Evolutionary conservation across 2,113 vertebrate genomes (phyloP), one percentile per base, ranked within the genome.

Genomic region (Hypomesus transpacificus): DNA sequence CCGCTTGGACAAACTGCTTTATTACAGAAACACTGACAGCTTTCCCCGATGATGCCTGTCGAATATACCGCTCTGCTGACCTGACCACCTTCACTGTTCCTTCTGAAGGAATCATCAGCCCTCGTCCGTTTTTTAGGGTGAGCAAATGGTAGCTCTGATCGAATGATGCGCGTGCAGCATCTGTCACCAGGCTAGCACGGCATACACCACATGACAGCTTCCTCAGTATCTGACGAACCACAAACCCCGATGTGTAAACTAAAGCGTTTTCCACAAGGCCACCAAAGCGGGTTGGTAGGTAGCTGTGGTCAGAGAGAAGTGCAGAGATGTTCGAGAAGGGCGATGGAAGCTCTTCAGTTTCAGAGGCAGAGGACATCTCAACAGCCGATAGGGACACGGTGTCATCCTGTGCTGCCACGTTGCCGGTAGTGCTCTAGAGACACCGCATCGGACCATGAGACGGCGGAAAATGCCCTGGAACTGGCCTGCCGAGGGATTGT

Each of bases 391-490:
- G 53, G 13, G 57, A 74, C 51, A 66, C 62, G 0, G 63, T 66
- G 3, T 22, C 31, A 59, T 66, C 21, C 3, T 59, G 53, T 14
- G 53, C 31, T 50, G 16, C 34, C 54, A 66, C 71, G 13, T 59
- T 66, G n/a, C 71, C 71, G 18, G 63, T 17, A 1, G 0, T 13
- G 0, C 59, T 52, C 17, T 39, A 1, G 21, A 53, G 20, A 74
- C 65, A 20, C 73, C 39, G 9, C 65, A 75, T 1, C 28, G n/a
- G 26, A 65, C 70, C 70, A 72, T 72, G 0, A 73, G 20, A 73
- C 11, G 53, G 3, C 53, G 34, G 54, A 73, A 67, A 34, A 67
- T 59, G 60, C 28, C 21, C 21, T 67, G 71, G 64, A 73, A 67
- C 54, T 73, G 63, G 3, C 18, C 46, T 39, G 53, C 50, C 21